Evolutionary conservation across 2,797 vertebrate genomes (phyloP), one percentile per base, ranked within the genome.

Genomic region (Aulostomus chinensis): DNA sequence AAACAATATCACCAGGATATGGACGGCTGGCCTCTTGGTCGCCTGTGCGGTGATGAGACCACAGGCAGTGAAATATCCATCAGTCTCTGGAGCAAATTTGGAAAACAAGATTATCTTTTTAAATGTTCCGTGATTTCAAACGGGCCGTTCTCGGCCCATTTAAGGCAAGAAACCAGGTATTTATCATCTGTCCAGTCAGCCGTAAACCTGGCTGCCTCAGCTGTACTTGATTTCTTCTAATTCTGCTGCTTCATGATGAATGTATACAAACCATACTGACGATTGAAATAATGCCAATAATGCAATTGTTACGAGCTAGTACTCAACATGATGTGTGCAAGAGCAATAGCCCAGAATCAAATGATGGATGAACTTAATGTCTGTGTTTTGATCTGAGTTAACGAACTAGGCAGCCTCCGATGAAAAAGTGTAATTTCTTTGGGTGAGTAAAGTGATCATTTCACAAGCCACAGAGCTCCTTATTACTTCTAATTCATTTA

Each of bases 401-500:
- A 66, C 11, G 16, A 59, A 42, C 31, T 9, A 24, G n/a, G 13
- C 33, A 39, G 8, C 32, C 41, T 47, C 11, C 5, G 10, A 7
- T 12, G 2, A 32, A 34, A 30, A 34, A 17, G 7, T 17, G 7
- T 7, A n/a, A 49, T 69, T 42, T 51, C 31, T 45, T 21, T 30
- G 34, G 41, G 30, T 41, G 43, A 65, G 16, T 55, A 29, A 51
- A 61, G 21, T 24, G 22, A 45, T 53, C 5, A 56, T 58, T 66
- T 69, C 46, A 57, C 57, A 48, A 34, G 22, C 48, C 65, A 39
- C 40, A 39, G 21, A 53, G 25, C 24, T 43, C n/a, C 33, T 66
- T 50, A 76, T 68, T 47, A 38, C 34, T 4, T 37, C 16, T 47
- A 47, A 55, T 64, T 69, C 29, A 37, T 38, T 33, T 59, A 33